Evolutionary conservation across 2,797 vertebrate species (phyloP).

Genomic region (Sebastes variabilis): DNA sequence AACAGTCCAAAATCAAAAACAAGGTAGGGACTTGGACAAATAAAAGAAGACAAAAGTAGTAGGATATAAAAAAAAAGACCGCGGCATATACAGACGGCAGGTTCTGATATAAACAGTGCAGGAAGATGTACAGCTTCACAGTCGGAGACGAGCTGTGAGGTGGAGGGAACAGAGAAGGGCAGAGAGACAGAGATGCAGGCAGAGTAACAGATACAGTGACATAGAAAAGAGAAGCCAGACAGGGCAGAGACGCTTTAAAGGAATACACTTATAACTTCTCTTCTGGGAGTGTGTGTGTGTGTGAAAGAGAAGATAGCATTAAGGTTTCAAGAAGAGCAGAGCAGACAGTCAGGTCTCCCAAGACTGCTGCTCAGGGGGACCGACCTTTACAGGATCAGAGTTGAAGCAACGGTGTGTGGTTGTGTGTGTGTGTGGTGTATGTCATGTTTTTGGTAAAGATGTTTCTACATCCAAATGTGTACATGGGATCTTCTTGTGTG

Average conservation of each 20-base stretch:
- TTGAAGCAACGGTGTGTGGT: neutral
- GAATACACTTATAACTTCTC: neutral
- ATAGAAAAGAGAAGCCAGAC: neutral
- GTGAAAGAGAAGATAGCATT: neutral
- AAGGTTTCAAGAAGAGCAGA: slow-evolving; percentile 22
- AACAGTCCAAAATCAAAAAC: neutral
- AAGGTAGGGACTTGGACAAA: neutral
- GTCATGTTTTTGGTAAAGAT: neutral
- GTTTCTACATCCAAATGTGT: neutral
- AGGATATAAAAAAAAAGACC: neutral
- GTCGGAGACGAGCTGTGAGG: neutral
- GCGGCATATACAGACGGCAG: neutral
- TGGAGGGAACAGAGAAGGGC: neutral
- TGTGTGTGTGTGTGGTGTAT: neutral
- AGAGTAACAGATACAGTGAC: slow-evolving; percentile 4
- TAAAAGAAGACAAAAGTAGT: neutral
- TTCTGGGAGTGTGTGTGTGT: neutral
- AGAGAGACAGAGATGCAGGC: neutral
- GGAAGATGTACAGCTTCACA: neutral
- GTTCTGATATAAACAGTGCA: neutral
- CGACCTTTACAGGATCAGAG: slow-evolving; percentile 37
- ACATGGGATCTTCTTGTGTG: neutral
- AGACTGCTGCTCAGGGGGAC: slow-evolving; percentile 9
- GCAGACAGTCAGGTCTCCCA: slow-evolving; percentile 20
- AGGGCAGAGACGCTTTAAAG: slow-evolving; percentile 22